Conservation (phyloP, 2,888 invertebrate genomes). For the Heteromurus nitidus region DNA sequence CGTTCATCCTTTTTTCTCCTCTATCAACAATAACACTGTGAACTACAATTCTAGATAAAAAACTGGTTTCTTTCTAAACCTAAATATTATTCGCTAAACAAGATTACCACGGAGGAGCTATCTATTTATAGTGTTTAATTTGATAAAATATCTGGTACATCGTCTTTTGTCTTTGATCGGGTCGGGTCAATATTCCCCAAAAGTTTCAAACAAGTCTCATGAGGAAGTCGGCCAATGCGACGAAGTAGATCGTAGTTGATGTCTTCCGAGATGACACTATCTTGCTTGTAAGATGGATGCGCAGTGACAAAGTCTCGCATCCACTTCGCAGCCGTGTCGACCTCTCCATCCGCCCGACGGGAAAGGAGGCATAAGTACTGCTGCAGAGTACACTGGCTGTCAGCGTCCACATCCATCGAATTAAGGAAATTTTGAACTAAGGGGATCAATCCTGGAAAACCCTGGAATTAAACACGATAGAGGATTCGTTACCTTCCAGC, state of each 20-base stretch:
- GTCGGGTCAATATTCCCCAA: slow-evolving; percentile 81
- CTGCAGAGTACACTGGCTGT: slow-evolving; percentile 92
- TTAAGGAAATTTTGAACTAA: slow-evolving; percentile 95
- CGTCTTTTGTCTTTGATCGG: slow-evolving; percentile 88
- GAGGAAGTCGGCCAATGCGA: slow-evolving; percentile 68
- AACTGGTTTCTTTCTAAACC: background rate
- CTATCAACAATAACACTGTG: slow-evolving; percentile 24
- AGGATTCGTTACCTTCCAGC: background rate
- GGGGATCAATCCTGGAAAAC: slow-evolving; percentile 96
- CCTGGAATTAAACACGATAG: slow-evolving; percentile 58
- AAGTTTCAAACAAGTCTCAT: slow-evolving; percentile 82
- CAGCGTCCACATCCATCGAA: slow-evolving; percentile 97
- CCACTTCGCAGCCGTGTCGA: slow-evolving; percentile 96
- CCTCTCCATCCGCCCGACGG: slow-evolving; percentile 89
- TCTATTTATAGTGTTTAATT: slow-evolving; percentile 55
- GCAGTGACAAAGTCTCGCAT: slow-evolving; percentile 90
- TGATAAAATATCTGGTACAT: slow-evolving; percentile 80
- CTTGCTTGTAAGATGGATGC: slow-evolving; percentile 93
- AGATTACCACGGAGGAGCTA: no score
- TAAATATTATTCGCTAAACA: no score
- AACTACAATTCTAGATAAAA: slow-evolving; percentile 12
- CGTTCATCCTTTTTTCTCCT: background rate
- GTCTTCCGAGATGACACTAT: slow-evolving; percentile 90
- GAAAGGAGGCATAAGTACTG: slow-evolving; percentile 96
- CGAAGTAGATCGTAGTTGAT: slow-evolving; percentile 92